These are phyloP conservation scores for Rhodophaea formosa DNA, from an alignment of 2,888 invertebrate species.

Conservation along the genomic window DNA sequence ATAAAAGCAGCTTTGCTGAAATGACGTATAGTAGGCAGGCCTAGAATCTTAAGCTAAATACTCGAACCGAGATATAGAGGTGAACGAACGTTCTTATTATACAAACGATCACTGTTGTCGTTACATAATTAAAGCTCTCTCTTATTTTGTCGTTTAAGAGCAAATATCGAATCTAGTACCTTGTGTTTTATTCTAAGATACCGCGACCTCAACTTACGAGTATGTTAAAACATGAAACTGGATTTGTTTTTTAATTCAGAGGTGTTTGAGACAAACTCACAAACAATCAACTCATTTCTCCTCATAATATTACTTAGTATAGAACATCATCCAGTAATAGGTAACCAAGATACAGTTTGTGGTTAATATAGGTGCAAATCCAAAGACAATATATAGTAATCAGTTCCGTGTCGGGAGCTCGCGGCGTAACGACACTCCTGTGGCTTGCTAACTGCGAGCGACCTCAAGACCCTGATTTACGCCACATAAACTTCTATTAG, in stretches of 20 bases:
- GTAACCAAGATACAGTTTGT: no score
- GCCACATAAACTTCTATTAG: neutral
- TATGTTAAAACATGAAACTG: neutral
- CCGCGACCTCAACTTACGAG: neutral
- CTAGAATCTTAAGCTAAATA: no score
- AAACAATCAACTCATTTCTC: no score
- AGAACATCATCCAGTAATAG: no score
- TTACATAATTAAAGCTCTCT: conserved; percentile 28
- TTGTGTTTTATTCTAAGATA: neutral
- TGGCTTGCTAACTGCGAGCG: conserved; percentile 54
- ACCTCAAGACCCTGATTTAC: conserved; percentile 32
- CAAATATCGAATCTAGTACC: neutral
- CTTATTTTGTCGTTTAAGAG: conserved; percentile 24
- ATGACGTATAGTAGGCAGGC: no score
- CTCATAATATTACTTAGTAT: no score
- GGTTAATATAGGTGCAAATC: conserved; percentile 41
- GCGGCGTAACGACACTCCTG: conserved; percentile 51
- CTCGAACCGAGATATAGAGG: conserved; percentile 16
- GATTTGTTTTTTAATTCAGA: neutral
- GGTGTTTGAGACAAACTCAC: no score
- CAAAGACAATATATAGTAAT: conserved; percentile 56
- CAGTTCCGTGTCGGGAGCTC: conserved; percentile 32
- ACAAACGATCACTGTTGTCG: conserved; percentile 27
- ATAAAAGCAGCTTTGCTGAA: no score
- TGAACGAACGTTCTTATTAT: conserved; percentile 32